Percentiles rank a stretch among this genome's conserved stretches.
Evolutionary conservation across 2,888 invertebrate genomes (phyloP).

Genomic region (Argyresthia albistria): DNA sequence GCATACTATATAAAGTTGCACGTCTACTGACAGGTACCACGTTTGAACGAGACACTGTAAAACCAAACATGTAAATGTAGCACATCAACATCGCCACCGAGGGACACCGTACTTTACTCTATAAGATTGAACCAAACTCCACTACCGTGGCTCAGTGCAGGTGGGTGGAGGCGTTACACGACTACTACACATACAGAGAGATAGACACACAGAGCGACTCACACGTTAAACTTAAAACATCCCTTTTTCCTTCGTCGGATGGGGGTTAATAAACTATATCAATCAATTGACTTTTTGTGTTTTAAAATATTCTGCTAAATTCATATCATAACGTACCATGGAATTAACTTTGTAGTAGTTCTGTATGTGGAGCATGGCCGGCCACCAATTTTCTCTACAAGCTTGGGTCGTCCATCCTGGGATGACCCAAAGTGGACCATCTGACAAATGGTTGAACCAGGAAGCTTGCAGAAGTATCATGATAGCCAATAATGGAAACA

Average conservation of each 20-base stretch:
- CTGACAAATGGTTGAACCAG: slow-evolving; percentile 4
- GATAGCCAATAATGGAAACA: slow-evolving; percentile 6
- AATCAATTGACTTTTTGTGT: neutral
- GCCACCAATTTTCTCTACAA: slow-evolving; percentile 6
- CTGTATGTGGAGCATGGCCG: slow-evolving; percentile 5
- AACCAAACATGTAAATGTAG: neutral
- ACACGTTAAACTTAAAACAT: no score
- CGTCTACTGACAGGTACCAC: slow-evolving; percentile 4
- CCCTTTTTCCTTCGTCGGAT: no score
- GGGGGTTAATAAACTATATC: no score
- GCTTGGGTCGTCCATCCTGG: neutral
- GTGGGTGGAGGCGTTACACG: no score
- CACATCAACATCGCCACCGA: no score
- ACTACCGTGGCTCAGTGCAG: no score
- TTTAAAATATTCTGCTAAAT: neutral
- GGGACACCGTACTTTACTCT: no score
- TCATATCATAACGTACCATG: slow-evolving; percentile 20
- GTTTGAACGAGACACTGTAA: slow-evolving; percentile 1
- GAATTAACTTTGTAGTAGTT: slow-evolving; percentile 21
- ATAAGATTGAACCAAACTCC: no score
- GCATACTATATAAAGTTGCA: slow-evolving; percentile 1
- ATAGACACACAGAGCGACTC: no score
- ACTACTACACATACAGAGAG: no score
- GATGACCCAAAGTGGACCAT: slow-evolving; percentile 5
- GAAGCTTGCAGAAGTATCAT: slow-evolving; percentile 6